Base-by-base conservation (phyloP, 2,888 invertebrate genomes). In the Diloba caeruleocephala region DNA sequence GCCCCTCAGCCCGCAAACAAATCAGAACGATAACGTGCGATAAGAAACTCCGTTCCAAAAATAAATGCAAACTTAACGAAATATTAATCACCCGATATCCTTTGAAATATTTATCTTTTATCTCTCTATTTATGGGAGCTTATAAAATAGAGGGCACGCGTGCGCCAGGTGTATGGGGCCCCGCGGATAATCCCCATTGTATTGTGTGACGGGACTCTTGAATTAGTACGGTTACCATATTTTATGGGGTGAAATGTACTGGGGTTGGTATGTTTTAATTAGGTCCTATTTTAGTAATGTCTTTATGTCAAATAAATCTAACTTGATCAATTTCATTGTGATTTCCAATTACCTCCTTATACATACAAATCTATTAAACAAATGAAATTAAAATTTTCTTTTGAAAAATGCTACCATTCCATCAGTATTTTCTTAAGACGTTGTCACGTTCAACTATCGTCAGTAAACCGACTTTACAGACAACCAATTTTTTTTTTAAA, bases 121-220 rank as follows among this genome's bases (percentile, higher is more conserved):
- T 31, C 37, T 49, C 36, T 53, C 52, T 50, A 59, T 59, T 25
- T 41, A 56, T 44, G 41, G 9, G 23, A 39, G 53, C 25, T 61
- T 34, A 31, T 45, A 51, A 52, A 5, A 51, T 64, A 72, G 73
- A 76, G 72, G 82, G 80, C 81, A 81, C 82, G 78, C 52, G 80
- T 76, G 71, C 36, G 78, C 85, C 85, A 83, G 85, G 84, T 85
- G 85, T 64, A 46, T 44, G 32, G 43, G 19, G 38, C 10, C 34
- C n/a, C 21, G 19, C 2, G 21, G 49, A 53, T 65, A 68, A 74
- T 69, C 54, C 52, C 56, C 49, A 63, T 68, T 66, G 67, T 62
- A 43, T 17, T 57, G 3, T 38, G 17, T 39, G 41, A 61, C 42
- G 42, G 69, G 54, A 37, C 38, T 39, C 51, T 51, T 44, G 58